Conservation (phyloP, 2,888 invertebrate genomes). For the Melanostoma scalare region DNA sequence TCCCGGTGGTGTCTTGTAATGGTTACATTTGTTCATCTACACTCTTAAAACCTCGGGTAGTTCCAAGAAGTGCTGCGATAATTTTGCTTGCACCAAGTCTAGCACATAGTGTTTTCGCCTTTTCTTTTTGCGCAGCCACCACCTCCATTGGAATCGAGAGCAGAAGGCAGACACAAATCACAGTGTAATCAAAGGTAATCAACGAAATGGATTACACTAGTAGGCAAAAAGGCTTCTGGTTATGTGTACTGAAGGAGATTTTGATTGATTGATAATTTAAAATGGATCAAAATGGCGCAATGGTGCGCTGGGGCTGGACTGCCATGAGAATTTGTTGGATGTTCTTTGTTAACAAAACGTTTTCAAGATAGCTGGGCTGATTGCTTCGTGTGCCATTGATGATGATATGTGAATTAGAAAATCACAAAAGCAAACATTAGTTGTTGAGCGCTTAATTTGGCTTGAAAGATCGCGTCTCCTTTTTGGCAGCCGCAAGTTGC, state of each 20-base stretch:
- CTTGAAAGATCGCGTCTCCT: conserved; percentile 1
- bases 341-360: conserved; percentile 10
- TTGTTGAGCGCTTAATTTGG: conserved; percentile 36
- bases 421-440: conserved; percentile 53
- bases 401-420: conserved; percentile 69
- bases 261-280: conserved; percentile 74
- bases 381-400: conserved; percentile 60
- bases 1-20: conserved; percentile 55
- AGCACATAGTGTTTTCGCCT: neutral
- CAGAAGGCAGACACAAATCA: conserved; percentile 73
- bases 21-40: conserved; percentile 64
- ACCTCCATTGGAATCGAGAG: conserved; percentile 40
- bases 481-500: conserved; percentile 1
- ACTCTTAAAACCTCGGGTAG: conserved; percentile 47
- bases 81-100: conserved; percentile 49
- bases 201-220: conserved; percentile 74
- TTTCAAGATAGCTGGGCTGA: conserved; percentile 17
- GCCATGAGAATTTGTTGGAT: neutral
- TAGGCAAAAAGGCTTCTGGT: conserved; percentile 73
- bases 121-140: conserved; percentile 11
- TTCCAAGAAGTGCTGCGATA: conserved; percentile 65
- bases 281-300: conserved; percentile 59
- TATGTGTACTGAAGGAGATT: conserved; percentile 70
- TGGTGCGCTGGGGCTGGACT: conserved; percentile 4
- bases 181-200: conserved; percentile 75